phyloP scores from a whole-genome alignment of 1,140 invertebrate species.

The Drosophila tani region DNA sequence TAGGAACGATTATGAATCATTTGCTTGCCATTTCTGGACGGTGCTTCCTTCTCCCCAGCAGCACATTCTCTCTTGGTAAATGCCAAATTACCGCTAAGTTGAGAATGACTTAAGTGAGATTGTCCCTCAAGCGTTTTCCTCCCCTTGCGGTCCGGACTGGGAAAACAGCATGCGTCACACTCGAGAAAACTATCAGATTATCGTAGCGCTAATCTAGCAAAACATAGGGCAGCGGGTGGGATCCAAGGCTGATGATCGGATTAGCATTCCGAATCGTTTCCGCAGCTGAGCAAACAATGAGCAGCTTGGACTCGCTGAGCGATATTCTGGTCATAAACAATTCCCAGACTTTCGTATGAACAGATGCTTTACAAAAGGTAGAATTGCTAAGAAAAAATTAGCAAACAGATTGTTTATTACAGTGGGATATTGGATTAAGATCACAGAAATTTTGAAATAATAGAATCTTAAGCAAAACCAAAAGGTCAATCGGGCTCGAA shows the following conservation, averaged over 20 bases:
- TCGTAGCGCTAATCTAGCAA: slow-evolving; percentile 20
- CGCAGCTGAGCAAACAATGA: slow-evolving; percentile 55
- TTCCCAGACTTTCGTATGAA: background rate
- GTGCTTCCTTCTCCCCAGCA: slow-evolving; percentile 3
- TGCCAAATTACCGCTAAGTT: slow-evolving; percentile 44
- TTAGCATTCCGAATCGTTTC: slow-evolving; percentile 18
- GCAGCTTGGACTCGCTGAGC: background rate
- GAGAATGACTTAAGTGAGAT: slow-evolving; percentile 32
- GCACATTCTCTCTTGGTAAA: slow-evolving; percentile 1
- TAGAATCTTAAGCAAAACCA: too few relatives aligned
- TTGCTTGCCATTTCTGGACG: slow-evolving; percentile 34
- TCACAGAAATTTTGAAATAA: background rate
- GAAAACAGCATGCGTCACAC: slow-evolving; percentile 41
- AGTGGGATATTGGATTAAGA: background rate
- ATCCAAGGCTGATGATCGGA: background rate
- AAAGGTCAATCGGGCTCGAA: too few relatives aligned
- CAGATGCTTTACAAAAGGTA: background rate
- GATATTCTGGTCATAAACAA: background rate
- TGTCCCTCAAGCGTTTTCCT: slow-evolving; percentile 9
- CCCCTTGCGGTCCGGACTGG: slow-evolving; percentile 8
- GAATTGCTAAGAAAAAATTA: background rate
- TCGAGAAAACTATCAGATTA: slow-evolving; percentile 48
- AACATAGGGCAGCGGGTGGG: slow-evolving; percentile 7
- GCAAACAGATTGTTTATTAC: background rate
- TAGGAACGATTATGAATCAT: slow-evolving; percentile 62